phyloP scores from a whole-genome alignment of 1,140 invertebrate genomes.

The Agraylea sexmaculata region DNA sequence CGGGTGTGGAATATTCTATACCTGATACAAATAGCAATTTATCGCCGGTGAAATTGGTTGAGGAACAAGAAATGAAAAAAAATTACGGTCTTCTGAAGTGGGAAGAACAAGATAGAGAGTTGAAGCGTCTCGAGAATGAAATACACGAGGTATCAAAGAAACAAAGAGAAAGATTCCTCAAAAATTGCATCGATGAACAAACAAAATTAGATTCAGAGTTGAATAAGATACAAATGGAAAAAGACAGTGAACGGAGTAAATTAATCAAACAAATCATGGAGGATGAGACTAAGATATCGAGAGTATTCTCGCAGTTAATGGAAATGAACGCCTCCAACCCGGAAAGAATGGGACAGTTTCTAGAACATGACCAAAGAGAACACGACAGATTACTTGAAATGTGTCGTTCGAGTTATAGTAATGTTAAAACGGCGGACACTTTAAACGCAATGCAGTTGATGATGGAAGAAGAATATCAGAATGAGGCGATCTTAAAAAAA shows the following conservation, averaged over 20 bases:
- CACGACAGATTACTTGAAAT: conserved; percentile 46
- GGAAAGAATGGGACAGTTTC: conserved; percentile 45
- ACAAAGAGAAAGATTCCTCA: conserved; percentile 44
- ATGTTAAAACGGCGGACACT: conserved; percentile 40
- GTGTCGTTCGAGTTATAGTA: conserved; percentile 39
- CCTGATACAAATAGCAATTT: conserved; percentile 1
- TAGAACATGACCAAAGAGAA: conserved; percentile 52
- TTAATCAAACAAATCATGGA: conserved; percentile 44
- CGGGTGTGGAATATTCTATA: conserved; percentile 33
- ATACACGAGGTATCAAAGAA: conserved; percentile 34
- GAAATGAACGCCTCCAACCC: conserved; percentile 42
- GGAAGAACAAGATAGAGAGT: conserved; percentile 35
- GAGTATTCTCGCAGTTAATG: conserved; percentile 52
- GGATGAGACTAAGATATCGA: conserved; percentile 51
- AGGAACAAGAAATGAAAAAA: not conserved
- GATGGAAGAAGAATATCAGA: conserved; percentile 48
- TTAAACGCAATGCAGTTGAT: conserved; percentile 53
- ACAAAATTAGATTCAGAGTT: conserved; percentile 50
- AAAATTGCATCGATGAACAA: conserved; percentile 49
- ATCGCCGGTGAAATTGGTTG: not conserved
- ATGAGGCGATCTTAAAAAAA: conserved; percentile 42
- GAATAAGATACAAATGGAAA: conserved; percentile 50
- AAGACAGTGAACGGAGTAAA: conserved; percentile 47
- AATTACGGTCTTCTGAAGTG: conserved; percentile 25
- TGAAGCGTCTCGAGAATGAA: conserved; percentile 33